Evolutionary conservation across 2,113 vertebrate genomes (phyloP).

Genomic region (Microtus pennsylvanicus): DNA sequence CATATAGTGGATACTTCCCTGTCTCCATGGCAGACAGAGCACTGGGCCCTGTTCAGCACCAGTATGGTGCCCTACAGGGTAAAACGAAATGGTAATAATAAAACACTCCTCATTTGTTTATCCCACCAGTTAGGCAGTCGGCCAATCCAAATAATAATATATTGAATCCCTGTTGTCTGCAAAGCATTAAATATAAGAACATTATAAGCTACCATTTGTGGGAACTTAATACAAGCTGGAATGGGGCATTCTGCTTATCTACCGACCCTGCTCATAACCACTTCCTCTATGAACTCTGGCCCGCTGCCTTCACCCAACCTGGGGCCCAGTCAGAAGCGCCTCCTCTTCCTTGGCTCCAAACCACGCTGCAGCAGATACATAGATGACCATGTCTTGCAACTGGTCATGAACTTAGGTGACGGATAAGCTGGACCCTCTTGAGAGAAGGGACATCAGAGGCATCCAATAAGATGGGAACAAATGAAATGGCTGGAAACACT

Average conservation of each 20-base stretch:
- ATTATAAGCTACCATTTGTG: slow-evolving; percentile 41
- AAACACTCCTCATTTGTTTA: slow-evolving; percentile 60
- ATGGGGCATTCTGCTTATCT: background rate
- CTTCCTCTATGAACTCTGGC: background rate
- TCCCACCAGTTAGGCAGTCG: slow-evolving; percentile 28
- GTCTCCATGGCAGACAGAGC: background rate
- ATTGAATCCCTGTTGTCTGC: background rate
- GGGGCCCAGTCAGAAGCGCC: background rate
- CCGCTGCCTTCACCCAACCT: background rate
- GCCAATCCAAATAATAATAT: slow-evolving; percentile 32
- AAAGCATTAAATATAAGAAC: slow-evolving; percentile 65
- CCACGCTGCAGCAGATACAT: fast-evolving
- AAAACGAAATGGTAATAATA: slow-evolving; percentile 51
- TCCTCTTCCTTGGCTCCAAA: background rate
- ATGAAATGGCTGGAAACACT: background rate
- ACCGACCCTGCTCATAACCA: background rate
- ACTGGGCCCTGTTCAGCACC: background rate
- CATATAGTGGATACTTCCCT: fast-evolving
- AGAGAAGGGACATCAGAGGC: background rate
- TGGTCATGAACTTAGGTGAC: background rate
- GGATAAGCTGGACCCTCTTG: background rate
- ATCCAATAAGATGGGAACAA: background rate
- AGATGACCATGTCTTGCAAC: background rate
- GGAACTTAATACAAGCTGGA: slow-evolving; percentile 31
- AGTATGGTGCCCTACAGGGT: background rate